Percentiles rank a stretch among this genome's conserved stretches.
Evolutionary conservation across 2,113 vertebrate species (phyloP).

Genomic region (Crotalus tigris): DNA sequence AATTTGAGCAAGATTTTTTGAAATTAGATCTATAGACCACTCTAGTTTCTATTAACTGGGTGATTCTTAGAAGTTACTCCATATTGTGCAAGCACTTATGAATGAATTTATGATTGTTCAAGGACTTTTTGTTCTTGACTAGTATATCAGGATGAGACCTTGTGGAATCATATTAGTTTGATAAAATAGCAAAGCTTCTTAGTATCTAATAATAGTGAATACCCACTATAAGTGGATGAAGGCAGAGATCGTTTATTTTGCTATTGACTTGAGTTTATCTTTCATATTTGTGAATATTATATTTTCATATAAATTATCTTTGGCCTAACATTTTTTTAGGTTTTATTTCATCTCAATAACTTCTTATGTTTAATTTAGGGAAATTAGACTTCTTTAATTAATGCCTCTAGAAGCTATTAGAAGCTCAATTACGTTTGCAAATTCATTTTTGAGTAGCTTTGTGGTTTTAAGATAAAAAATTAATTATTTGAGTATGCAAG

Average conservation of each 20-base stretch:
- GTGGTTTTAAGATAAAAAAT: constrained; percentile 65
- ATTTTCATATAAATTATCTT: constrained; percentile 51
- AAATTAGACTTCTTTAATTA: constrained; percentile 77
- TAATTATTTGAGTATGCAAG: constrained; percentile 31
- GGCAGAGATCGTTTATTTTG: constrained; percentile 35
- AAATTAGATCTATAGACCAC: neutral
- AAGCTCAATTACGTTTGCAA: constrained; percentile 71
- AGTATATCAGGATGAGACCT: neutral
- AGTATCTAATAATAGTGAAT: constrained; percentile 33
- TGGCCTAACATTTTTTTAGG: constrained; percentile 57
- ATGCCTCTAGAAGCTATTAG: constrained; percentile 71
- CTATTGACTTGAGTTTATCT: constrained; percentile 35
- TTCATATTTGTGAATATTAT: constrained; percentile 35
- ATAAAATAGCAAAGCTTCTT: constrained; percentile 33
- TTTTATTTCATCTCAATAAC: constrained; percentile 74
- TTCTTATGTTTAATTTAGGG: constrained; percentile 75
- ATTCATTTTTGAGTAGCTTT: constrained; percentile 69
- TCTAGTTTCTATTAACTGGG: neutral
- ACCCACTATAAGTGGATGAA: neutral
- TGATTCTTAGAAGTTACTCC: neutral
- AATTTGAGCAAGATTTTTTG: neutral
- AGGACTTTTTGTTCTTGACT: neutral
- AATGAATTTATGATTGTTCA: neutral
- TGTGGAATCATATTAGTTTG: neutral
- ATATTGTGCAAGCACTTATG: neutral